A percentile compares a stretch with the other conserved stretches of the same genome.
Evolutionary conservation across 2,113 vertebrate genomes (phyloP).

Genomic region (Notarius lentiginosus): DNA sequence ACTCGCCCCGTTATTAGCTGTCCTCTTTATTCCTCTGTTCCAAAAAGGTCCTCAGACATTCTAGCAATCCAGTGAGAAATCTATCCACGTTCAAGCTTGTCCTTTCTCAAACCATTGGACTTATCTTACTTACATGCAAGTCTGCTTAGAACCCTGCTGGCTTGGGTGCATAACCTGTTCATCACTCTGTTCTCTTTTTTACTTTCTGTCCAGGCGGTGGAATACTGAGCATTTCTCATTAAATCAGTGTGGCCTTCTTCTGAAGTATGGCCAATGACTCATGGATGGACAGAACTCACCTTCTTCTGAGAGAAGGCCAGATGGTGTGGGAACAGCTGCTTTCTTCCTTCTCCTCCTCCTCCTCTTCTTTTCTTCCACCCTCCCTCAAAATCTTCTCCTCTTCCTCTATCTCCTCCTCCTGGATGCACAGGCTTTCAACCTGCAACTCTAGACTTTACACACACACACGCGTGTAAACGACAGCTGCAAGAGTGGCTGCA

Average conservation of each 20-base stretch:
- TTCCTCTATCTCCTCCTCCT: slow-evolving; percentile 56
- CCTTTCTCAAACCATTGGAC: slow-evolving; percentile 55
- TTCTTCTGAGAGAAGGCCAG: slow-evolving; percentile 68
- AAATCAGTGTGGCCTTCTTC: slow-evolving; percentile 68
- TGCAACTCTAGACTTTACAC: slow-evolving; percentile 20
- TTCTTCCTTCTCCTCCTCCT: slow-evolving; percentile 58
- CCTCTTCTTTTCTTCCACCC: slow-evolving; percentile 51
- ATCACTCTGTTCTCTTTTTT: background rate
- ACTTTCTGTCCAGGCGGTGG: slow-evolving; percentile 53
- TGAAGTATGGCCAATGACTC: slow-evolving; percentile 73
- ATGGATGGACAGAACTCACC: slow-evolving; percentile 70
- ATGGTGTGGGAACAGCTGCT: slow-evolving; percentile 65
- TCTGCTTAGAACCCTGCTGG: slow-evolving; percentile 46
- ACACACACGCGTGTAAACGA: slow-evolving; percentile 17
- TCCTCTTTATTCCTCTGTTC: slow-evolving; percentile 46
- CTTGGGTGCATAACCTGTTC: slow-evolving; percentile 40
- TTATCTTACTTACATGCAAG: slow-evolving; percentile 58
- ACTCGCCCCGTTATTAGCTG: slow-evolving; percentile 57
- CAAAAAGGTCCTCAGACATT: slow-evolving; percentile 53
- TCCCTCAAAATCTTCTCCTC: slow-evolving; percentile 39
- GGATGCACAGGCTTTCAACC: slow-evolving; percentile 33
- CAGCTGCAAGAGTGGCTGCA: slow-evolving; percentile 69
- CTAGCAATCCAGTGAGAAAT: slow-evolving; percentile 52
- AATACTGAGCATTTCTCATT: slow-evolving; percentile 67
- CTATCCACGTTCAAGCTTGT: slow-evolving; percentile 41